phyloP scores from a whole-genome alignment of 2,113 vertebrate genomes.

The Chaetorhynchus papuensis region DNA sequence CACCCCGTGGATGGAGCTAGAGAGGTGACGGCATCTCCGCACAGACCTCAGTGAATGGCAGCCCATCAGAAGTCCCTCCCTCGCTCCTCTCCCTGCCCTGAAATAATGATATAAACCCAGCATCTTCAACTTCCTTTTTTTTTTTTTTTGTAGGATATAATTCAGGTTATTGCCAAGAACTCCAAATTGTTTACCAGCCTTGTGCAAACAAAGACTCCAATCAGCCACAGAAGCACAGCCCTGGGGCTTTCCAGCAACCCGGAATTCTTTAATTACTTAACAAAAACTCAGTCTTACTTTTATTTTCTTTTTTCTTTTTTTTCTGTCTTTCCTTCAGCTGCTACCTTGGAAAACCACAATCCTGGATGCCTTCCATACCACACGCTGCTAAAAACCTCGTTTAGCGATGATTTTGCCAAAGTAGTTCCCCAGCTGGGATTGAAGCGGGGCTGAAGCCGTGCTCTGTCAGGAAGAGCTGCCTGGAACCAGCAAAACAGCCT shows the following conservation, averaged over 20 bases:
- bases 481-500: neutral
- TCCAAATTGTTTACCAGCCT: constrained; percentile 43
- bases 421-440: neutral
- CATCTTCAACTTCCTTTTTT: neutral
- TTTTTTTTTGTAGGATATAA: neutral
- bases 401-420: neutral
- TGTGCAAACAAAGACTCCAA: neutral
- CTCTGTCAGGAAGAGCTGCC: accelerated
- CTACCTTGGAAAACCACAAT: constrained; percentile 37
- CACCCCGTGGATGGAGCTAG: neutral
- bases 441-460: neutral
- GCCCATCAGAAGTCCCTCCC: neutral
- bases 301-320: too few species aligned
- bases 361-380: neutral
- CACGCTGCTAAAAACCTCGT: neutral
- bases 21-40: neutral
- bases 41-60: accelerated
- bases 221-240: constrained; percentile 16
- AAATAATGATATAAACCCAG: neutral
- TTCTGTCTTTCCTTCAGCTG: neutral
- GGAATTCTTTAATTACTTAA: constrained; percentile 54
- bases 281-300: neutral
- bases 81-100: neutral
- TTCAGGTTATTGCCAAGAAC: constrained; percentile 45
- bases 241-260: constrained; percentile 27